Evolutionary conservation across 2,113 vertebrate species (phyloP), one percentile per base, ranked within the genome.

Genomic region (Vimba vimba): DNA sequence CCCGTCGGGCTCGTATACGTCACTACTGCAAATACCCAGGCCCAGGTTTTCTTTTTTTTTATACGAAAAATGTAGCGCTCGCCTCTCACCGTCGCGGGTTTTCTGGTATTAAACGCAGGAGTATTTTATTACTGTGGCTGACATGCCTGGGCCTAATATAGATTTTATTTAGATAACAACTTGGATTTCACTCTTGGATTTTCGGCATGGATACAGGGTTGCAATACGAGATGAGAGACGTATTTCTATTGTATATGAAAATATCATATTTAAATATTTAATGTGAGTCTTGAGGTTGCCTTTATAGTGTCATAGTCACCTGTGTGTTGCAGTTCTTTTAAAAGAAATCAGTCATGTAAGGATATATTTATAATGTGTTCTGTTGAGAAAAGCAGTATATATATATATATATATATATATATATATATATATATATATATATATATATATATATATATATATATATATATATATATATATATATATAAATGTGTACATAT

Each of bases 81-180:
- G 74, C 66, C 33, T 78, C 68, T 76, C 79, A 25, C 50, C 30
- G 30, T 30, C 21, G 30, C 74, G 69, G 59, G 33, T 69, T 85
- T 84, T 85, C 33, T 84, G 76, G 73, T 82, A 43, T 89, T 90
- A 90, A 92, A 85, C 83, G 86, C 85, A 91, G 87, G 71, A 89
- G 90, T 91, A 90, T 91, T 93, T 91, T 90, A 92, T 89, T 85
- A 90, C 83, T 90, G 90, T 87, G 78, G 87, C 90, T 89, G 82
- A 88, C 62, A 78, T 73, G 75, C 89, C 90, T 89, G 10, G 73
- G 39, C 90, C 92, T 85, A 83, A 89, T 89, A 92, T 85, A 92
- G 89, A 93, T 92, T 92, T 89, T 95, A 94, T 94, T 94, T 94
- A 94, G 94, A 87, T 94, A 92, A 78, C 81, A 78, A 79, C 83